Conservation (phyloP, 2,888 invertebrate genomes). For the Heteropelma amictum region DNA sequence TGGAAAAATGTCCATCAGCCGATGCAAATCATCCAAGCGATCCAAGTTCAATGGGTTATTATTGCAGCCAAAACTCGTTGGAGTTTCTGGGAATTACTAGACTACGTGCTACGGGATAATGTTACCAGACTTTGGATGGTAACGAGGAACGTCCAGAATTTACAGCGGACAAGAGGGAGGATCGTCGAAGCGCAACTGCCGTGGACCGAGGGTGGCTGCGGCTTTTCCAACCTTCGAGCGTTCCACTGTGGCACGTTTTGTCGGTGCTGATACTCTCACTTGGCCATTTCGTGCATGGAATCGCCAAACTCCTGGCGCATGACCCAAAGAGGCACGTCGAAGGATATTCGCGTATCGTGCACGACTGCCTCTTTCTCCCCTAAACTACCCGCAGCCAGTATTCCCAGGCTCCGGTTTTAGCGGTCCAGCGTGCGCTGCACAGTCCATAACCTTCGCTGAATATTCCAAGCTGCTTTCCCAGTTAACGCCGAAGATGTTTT, state of each 20-base stretch:
- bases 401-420: not conserved
- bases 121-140: not conserved
- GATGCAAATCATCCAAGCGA: not conserved
- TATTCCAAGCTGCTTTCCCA: not conserved
- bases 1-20: not conserved
- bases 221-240: not conserved
- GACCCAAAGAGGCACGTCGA: not conserved
- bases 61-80: not conserved
- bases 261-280: not conserved
- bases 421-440: not conserved
- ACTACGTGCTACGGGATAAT: not conserved
- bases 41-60: not conserved
- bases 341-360: not conserved
- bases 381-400: not conserved
- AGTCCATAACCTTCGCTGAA: not conserved
- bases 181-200: not conserved
- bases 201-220: not conserved
- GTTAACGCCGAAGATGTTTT: no score
- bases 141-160: constrained; percentile 17
- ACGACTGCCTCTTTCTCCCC: not conserved
- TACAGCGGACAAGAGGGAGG: not conserved
- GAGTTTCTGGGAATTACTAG: not conserved
- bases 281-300: constrained; percentile 4
- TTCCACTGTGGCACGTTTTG: not conserved
- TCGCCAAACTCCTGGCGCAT: not conserved